phyloP scores from a whole-genome alignment of 2,113 vertebrate species.

The Gasterosteus nipponicus region DNA sequence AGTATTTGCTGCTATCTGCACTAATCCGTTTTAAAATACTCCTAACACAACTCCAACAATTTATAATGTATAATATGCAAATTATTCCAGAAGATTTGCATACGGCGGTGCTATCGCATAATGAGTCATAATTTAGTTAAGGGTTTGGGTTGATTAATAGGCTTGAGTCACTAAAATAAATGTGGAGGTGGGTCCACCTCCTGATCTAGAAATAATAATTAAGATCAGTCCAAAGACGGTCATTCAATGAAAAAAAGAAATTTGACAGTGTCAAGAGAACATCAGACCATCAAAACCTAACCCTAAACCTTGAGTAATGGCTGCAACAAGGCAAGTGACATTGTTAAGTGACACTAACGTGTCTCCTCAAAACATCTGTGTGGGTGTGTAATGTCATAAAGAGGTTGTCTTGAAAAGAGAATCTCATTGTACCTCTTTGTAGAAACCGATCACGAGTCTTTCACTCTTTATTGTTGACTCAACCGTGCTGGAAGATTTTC shows the following conservation, averaged over 20 bases:
- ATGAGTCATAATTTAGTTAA: not conserved
- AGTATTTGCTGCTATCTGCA: too few species aligned
- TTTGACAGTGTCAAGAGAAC: not conserved
- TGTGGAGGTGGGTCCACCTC: not conserved
- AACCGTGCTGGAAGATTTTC: not conserved
- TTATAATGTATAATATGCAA: too few species aligned
- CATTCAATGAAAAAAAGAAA: not conserved
- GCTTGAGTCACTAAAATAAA: not conserved
- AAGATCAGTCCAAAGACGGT: not conserved
- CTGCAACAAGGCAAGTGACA: constrained; percentile 28
- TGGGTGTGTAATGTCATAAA: constrained; percentile 47
- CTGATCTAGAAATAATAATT: not conserved
- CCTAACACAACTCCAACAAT: too few species aligned
- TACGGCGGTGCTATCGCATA: too few species aligned
- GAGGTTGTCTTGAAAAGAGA: constrained; percentile 19
- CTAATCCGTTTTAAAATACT: too few species aligned
- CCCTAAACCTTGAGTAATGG: not conserved
- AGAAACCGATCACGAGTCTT: not conserved
- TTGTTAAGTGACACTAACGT: constrained; percentile 50
- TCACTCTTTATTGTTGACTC: not conserved
- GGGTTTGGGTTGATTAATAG: not conserved
- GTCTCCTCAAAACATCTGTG: not conserved
- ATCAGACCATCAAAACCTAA: not conserved
- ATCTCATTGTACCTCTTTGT: not conserved
- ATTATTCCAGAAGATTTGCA: too few species aligned